These are phyloP conservation scores for Erethizon dorsatum DNA, from an alignment of 2,797 vertebrate genomes.

Conservation along the genomic window DNA sequence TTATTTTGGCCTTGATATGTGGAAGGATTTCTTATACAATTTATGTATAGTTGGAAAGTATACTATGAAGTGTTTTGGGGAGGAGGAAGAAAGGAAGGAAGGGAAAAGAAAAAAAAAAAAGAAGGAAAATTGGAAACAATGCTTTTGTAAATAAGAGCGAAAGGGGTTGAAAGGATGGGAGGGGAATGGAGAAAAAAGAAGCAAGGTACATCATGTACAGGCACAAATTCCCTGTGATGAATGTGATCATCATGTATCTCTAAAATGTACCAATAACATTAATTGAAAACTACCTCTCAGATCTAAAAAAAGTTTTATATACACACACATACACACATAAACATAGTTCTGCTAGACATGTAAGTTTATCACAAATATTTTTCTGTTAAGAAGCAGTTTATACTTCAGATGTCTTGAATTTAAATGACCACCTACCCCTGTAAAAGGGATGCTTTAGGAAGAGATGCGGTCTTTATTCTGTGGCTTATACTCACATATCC, in stretches of 20 bases:
- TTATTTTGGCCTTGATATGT: not conserved
- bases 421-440: not conserved
- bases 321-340: not conserved
- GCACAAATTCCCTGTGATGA: not conserved
- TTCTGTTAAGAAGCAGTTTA: not conserved
- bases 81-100: not conserved
- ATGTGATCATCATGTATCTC: not conserved
- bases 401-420: constrained; percentile 15
- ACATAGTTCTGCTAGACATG: not conserved
- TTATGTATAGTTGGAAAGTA: not conserved
- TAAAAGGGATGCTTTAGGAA: not conserved
- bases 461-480: not conserved
- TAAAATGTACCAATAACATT: not conserved
- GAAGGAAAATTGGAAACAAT: not conserved
- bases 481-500: fast-evolving
- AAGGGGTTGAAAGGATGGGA: not conserved
- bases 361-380: not conserved
- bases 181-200: not conserved
- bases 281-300: not conserved
- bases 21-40: not conserved
- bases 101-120: not conserved
- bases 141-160: not conserved
- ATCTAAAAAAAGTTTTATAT: not conserved
- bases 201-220: not conserved
- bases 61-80: not conserved